Evolutionary conservation across 2,797 vertebrate species (phyloP), one percentile per base, ranked within the genome.

Genomic region (Serranus cabrilla): DNA sequence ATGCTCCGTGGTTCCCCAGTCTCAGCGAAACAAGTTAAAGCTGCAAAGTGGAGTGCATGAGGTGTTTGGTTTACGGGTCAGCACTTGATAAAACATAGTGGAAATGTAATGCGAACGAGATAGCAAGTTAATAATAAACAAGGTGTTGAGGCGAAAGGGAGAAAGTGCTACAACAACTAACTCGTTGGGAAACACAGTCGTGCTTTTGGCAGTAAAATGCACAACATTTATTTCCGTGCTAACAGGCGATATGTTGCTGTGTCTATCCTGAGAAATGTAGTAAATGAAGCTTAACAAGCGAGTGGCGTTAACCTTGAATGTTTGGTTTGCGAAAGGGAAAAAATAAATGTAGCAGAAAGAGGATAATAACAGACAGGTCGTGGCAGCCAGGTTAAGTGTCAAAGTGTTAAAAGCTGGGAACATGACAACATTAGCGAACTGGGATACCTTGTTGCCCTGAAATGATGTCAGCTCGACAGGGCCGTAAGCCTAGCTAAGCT

Each of bases 401-500:
- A 84, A 71, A 73, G 82, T 76, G 71, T 63, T 67, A 34, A 66
- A 57, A 27, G 1, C 25, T 25, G 43, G 23, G 3, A 8, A 31
- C 4, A 58, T 6, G 55, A 43, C 5, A 51, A 73, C 45, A 34
- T 45, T n/a, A 50, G 47, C 43, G 43, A 71, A 78, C 31, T 78
- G 61, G 62, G 81, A 67, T 68, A 75, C 56, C 80, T 54, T 64
- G 80, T 80, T 91, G 84, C 87, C 78, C 86, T 51, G 85, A 89
- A 91, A 82, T 81, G 78, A 85, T 91, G 88, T 85, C 74, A 93
- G 91, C 71, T 83, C 74, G 89, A 81, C 90, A 92, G 94, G 87
- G 91, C 94, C 90, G 69, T 80, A 89, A 93, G 94, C 91, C 91
- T 87, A 34, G 90, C 87, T 90, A 86, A 90, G 92, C 90, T 89